These are phyloP conservation scores for Cyprinella venusta DNA, from an alignment of 2,797 vertebrate species.

Conservation along the genomic window DNA sequence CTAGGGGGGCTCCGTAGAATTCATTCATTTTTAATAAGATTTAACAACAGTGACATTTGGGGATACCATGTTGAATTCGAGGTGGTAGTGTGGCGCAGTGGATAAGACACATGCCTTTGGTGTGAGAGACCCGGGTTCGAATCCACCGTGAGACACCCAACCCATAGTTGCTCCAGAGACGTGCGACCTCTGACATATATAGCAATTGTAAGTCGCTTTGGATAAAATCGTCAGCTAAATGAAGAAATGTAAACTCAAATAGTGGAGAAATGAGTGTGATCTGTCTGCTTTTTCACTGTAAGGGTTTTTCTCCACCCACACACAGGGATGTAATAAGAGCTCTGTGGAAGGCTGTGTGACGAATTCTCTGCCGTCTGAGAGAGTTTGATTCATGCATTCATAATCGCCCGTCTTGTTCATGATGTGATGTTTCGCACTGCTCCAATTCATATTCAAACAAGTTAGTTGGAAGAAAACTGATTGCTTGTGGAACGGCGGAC, in stretches of 20 bases:
- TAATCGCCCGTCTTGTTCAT: constrained; percentile 9
- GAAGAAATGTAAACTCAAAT: neutral
- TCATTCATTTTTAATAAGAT: neutral
- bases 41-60: neutral
- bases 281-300: neutral
- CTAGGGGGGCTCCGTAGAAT: no score
- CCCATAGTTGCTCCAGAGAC: no score
- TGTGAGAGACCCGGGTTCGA: no score
- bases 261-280: neutral
- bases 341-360: neutral
- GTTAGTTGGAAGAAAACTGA: neutral
- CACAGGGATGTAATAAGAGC: constrained; percentile 1
- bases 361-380: constrained; percentile 13
- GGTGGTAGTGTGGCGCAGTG: no score
- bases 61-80: neutral
- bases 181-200: no score
- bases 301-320: neutral
- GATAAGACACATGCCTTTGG: no score
- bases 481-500: neutral
- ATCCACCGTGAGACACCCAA: no score
- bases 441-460: constrained; percentile 9
- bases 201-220: no score
- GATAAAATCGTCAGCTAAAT: no score
- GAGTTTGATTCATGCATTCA: constrained; percentile 31
- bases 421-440: neutral